Evolutionary conservation across 1,140 invertebrate species (phyloP).

Genomic region (Zaprionus capensis): DNA sequence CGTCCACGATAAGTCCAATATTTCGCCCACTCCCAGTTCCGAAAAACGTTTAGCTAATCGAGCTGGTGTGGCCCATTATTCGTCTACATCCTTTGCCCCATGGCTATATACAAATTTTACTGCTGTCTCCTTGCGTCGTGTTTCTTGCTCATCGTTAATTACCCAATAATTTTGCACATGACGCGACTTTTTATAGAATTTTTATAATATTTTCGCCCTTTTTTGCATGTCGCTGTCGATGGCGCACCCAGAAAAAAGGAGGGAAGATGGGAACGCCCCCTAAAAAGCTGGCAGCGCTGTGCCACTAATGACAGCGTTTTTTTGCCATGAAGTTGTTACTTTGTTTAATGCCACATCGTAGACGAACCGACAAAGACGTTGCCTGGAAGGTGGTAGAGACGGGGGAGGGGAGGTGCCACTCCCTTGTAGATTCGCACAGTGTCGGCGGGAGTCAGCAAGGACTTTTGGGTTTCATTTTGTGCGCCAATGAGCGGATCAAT

Average conservation of each 20-base stretch:
- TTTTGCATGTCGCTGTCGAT: constrained; percentile 45
- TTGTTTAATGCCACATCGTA: constrained; percentile 67
- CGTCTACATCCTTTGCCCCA: constrained; percentile 33
- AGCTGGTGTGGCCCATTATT: constrained; percentile 20
- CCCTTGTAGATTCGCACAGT: constrained; percentile 55
- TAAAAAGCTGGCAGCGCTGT: constrained; percentile 15
- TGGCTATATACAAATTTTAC: constrained; percentile 48
- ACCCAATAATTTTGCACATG: constrained; percentile 77
- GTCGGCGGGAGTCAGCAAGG: constrained; percentile 31
- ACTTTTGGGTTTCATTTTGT: constrained; percentile 69
- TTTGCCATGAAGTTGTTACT: constrained; percentile 69
- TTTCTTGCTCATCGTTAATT: constrained; percentile 65
- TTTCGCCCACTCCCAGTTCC: constrained; percentile 36
- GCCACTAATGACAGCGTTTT: constrained; percentile 56
- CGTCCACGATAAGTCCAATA: constrained; percentile 33
- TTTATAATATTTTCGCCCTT: constrained; percentile 57
- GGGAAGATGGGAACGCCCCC: neutral
- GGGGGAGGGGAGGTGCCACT: neutral
- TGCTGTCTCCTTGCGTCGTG: constrained; percentile 29
- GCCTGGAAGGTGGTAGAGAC: neutral
- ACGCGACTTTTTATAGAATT: constrained; percentile 59
- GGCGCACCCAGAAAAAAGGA: constrained; percentile 47
- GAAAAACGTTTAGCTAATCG: constrained; percentile 44
- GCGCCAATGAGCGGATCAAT: constrained; percentile 77
- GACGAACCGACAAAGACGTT: constrained; percentile 40